A percentile compares a stretch with the other conserved stretches of the same genome.
phyloP scores from a whole-genome alignment of 1,140 invertebrate species.

The Drosophila setifemur region DNA sequence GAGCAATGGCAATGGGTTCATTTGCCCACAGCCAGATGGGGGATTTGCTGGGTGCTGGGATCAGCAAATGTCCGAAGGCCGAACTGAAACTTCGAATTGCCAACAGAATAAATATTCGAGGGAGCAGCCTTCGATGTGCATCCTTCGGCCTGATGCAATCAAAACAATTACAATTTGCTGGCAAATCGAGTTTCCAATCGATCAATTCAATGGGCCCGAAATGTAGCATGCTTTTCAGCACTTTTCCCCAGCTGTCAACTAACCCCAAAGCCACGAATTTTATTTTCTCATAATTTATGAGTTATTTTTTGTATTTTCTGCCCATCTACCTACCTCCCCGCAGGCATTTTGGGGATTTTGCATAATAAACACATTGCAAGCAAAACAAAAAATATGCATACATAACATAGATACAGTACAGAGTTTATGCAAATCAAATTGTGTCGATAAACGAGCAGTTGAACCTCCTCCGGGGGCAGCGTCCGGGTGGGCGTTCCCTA shows the following conservation, averaged over 20 bases:
- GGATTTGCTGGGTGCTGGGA: not conserved
- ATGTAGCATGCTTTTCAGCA: slow-evolving; percentile 32
- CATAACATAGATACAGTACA: not conserved
- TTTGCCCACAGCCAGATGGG: slow-evolving; percentile 1
- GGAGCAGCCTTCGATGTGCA: not conserved
- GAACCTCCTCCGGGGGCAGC: not conserved
- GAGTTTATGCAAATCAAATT: slow-evolving; percentile 47
- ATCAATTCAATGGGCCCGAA: slow-evolving; percentile 17
- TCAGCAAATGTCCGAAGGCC: not conserved
- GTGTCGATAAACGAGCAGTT: slow-evolving; percentile 33
- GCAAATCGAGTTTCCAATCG: slow-evolving; percentile 25
- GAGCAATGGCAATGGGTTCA: not conserved
- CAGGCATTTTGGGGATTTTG: slow-evolving; percentile 25
- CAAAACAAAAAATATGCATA: not conserved
- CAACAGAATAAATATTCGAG: not conserved
- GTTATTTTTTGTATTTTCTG: not conserved
- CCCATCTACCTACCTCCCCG: not conserved
- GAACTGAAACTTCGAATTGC: not conserved
- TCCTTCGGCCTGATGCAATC: slow-evolving; percentile 31
- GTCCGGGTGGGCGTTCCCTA: slow-evolving; percentile 2
- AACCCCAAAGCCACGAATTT: slow-evolving; percentile 18
- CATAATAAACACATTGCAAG: slow-evolving; percentile 38
- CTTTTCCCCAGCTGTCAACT: slow-evolving; percentile 14
- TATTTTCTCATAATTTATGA: slow-evolving; percentile 34
- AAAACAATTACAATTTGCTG: slow-evolving; percentile 26